Evolutionary conservation across 1,140 invertebrate genomes (phyloP), one percentile per base, ranked within the genome.

Genomic region (Carcinoscorpius rotundicauda): DNA sequence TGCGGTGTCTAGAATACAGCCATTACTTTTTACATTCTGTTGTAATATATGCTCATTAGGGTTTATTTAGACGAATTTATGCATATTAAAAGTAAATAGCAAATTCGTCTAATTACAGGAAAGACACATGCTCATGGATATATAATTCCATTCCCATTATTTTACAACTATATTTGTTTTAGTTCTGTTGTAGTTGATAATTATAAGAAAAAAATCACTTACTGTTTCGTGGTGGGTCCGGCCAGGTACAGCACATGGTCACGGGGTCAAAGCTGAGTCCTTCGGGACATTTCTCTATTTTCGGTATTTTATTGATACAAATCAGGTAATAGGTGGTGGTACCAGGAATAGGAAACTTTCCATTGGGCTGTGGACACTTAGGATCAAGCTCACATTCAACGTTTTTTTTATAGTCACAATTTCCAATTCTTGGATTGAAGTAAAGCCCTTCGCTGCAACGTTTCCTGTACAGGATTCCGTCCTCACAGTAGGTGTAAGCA

Each of bases 271-370:
- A 68, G 3, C 62, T 51, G 3, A 65, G 50, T 1, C 49, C 64
- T 4, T 60, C 68, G 3, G 71, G 68, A 51, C 72, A 73, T 4
- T 61, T 65, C 52, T 72, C 70, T 4, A 72, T 61, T 10, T 69
- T 63, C 0, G 73, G 64, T 9, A 71, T 61, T 8, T 68, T 71
- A 61, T 72, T 64, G 3, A 66, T 62, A 52, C 73, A 75, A 49
- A 72, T 67, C 51, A 69, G 64, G 53, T 71, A 74, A 29, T 68
- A 69, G 6, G 52, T 60, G 52, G 72, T 73, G 55, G 62, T 4
- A 4, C 50, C 52, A 3, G 63, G 59, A 56, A 61, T 52, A n/a
- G 66, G 55, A 9, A 65, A 64, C 3, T 62, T n/a, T 0, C 66
- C 66, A 11, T 52, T 55, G 0, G 62, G 62, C 51, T 55, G 3